Conservation (phyloP, 1,140 invertebrate genomes). For the Dolichoris vasculosae region DNA sequence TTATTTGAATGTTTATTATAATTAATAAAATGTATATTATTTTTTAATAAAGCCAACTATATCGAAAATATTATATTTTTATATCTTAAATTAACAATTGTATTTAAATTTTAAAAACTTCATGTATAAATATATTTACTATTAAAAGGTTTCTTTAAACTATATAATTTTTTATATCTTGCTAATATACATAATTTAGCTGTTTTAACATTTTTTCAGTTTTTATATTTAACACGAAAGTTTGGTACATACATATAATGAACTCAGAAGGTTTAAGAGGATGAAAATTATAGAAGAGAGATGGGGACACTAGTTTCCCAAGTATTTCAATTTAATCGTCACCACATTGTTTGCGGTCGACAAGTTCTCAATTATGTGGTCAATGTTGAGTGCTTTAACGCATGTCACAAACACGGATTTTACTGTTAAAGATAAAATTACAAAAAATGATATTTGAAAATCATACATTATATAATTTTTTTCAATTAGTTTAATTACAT, state of each 20-base stretch:
- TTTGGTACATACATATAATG: slow-evolving; percentile 25
- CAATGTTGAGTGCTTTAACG: slow-evolving; percentile 12
- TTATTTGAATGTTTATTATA: too few species aligned
- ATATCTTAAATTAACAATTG: too few species aligned
- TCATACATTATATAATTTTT: not conserved
- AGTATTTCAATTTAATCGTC: slow-evolving; percentile 32
- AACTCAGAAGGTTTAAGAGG: not conserved
- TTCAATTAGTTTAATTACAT: not conserved
- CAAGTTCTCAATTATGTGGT: slow-evolving; percentile 28
- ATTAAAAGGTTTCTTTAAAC: too few species aligned
- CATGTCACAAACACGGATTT: not conserved
- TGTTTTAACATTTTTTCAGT: too few species aligned
- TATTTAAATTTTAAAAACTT: too few species aligned
- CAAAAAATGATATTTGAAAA: not conserved
- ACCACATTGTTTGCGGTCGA: slow-evolving; percentile 2
- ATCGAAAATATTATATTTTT: too few species aligned
- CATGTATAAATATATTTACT: too few species aligned
- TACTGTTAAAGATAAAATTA: not conserved
- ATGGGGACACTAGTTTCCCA: slow-evolving; percentile 17
- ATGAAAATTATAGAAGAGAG: not conserved
- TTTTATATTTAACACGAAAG: not conserved
- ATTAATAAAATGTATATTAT: too few species aligned
- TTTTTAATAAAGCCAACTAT: too few species aligned
- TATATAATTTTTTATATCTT: too few species aligned
- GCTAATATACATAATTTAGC: too few species aligned